Base-by-base conservation (phyloP, 2,113 vertebrate species). In the Tangachromis dhanisi region DNA sequence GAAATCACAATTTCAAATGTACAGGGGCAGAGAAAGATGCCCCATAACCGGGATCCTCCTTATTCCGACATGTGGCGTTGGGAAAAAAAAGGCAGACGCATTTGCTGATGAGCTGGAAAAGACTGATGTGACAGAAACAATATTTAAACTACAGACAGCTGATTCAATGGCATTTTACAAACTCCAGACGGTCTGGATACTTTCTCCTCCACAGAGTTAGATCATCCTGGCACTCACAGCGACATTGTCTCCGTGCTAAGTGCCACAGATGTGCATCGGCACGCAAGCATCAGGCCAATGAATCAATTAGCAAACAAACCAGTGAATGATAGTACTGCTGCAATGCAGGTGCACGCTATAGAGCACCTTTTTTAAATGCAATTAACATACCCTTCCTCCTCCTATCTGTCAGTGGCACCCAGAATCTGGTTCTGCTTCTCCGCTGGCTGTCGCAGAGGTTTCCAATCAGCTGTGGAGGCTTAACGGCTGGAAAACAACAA, bases 401-500 rank as follows among this genome's bases (percentile, higher is more conserved):
- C 3, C 80, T 87, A 35, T 35, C 78, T 63, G 59, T 89, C 89
- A 88, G 87, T 84, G 85, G 82, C 90, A 88, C 86, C 79, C 51
- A 57, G 54, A 83, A 90, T 95, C 93, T 94, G 93, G 83, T 86
- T 93, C 88, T 17, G 89, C 76, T 86, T 92, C 92, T 83, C 80
- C 11, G 54, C 90, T 92, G 85, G 85, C 90, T 93, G 93, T 94
- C 83, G 88, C 83, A 89, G 88, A 90, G 51, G 66, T 86, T 88
- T 95, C 86, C 92, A 92, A 93, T 93, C 93, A 95, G 91, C 93
- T 94, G 90, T 53, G 79, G 85, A 84, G 82, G 85, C 89, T 95
- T 94, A 94, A 89, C 16, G 79, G 63, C 61, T 93, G 85, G 57
- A 93, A 94, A 94, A 95, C 88, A 93, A 93, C 83, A 85, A 82